Evolutionary conservation across 2,113 vertebrate species (phyloP), one percentile per base, ranked within the genome.

Genomic region (Candoia aspera): DNA sequence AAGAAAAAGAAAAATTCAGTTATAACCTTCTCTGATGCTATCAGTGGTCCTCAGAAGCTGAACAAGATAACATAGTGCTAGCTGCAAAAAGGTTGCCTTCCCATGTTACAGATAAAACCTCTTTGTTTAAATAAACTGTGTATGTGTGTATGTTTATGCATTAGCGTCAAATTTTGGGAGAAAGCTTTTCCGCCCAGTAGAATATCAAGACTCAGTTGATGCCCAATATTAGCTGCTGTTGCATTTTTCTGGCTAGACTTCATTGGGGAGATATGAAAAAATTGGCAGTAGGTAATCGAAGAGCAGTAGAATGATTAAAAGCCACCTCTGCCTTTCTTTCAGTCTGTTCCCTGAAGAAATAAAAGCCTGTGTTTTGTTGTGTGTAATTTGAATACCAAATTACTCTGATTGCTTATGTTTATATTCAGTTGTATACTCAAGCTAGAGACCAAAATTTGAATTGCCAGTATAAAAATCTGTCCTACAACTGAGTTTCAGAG

Each of bases 161-260:
- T n/a, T 29, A 46, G n/a, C 26, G 6, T n/a, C 58, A 58, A 49
- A 11, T 29, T 0, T 3, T 3, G 2, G n/a, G 13, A 26, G 29
- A 86, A 89, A 57, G 19, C 1, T 53, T 29, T 42, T 55, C 55
- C 49, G 33, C 29, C 55, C 23, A 42, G 13, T 55, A 37, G 84
- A 92, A 1, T 8, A 0, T 91, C 60, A 37, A 0, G 15, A 49
- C 33, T 79, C 86, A 85, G 23, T n/a, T n/a, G 9, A 89, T 90
- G 85, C 19, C 42, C 62, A 26, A 19, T 83, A 64, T 29, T 53
- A 37, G n/a, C 58, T 62, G 89, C 21, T 49, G 54, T 88, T 91
- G 68, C 54, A 37, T 84, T 88, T 83, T 89, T 92, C 79, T 89
- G 17, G 29, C 33, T 57, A 53, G 8, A 3, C 23, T 87, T 59